Evolutionary conservation across 2,113 vertebrate species (phyloP).

Genomic region (Sceloporus undulatus): DNA sequence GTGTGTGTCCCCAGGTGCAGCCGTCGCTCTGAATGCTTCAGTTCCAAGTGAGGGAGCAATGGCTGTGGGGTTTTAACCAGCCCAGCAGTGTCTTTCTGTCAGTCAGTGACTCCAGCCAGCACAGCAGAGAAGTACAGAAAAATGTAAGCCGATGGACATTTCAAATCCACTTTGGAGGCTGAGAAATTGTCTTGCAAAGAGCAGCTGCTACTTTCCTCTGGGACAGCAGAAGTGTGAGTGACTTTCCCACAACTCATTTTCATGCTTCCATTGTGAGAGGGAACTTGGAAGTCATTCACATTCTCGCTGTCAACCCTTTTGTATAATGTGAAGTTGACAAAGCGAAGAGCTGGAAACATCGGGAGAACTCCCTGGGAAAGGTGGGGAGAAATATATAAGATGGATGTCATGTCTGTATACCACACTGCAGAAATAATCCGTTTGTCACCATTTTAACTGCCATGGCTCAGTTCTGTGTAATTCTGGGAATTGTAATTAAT

Average conservation of each 20-base stretch:
- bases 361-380: no score
- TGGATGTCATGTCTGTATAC: no score
- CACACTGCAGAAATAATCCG: no score
- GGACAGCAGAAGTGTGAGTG: background rate
- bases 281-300: background rate
- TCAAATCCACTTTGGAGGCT: background rate
- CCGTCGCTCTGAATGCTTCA: constrained; percentile 83
- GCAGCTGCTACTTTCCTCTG: background rate
- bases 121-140: constrained; percentile 89
- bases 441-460: no score
- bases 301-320: background rate
- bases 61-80: constrained; percentile 97
- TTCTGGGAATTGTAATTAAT: no score
- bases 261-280: background rate
- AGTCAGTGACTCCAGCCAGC: constrained; percentile 87
- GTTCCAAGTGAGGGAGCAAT: constrained; percentile 84
- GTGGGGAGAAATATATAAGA: no score
- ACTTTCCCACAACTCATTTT: background rate
- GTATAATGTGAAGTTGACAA: background rate
- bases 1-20: constrained; percentile 81
- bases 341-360: background rate
- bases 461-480: no score
- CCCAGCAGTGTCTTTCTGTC: constrained; percentile 85
- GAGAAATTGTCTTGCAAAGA: background rate
- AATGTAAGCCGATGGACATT: constrained; percentile 74